Evolutionary conservation across 1,140 invertebrate genomes (phyloP).

Genomic region (Aplysia californica): DNA sequence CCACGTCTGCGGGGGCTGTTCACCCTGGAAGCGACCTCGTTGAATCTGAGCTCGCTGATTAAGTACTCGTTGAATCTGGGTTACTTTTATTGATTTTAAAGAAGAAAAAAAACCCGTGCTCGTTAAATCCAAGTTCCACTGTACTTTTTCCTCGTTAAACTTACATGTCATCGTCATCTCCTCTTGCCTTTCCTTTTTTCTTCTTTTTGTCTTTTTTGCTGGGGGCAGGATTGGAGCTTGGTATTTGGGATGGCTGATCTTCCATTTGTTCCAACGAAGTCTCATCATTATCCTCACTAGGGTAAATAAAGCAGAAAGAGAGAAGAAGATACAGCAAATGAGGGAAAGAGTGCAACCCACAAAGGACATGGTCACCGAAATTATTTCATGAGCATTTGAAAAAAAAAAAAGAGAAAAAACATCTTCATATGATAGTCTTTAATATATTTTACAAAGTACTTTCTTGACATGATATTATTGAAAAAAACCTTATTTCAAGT

Average conservation of each 20-base stretch:
- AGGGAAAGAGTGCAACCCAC: not conserved
- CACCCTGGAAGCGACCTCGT: no score
- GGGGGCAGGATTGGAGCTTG: not conserved
- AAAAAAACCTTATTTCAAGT: no score
- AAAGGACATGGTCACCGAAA: not conserved
- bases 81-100: no score
- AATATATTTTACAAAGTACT: not conserved
- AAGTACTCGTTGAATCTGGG: no score
- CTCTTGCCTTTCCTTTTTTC: conserved; percentile 36
- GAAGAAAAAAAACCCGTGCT: no score
- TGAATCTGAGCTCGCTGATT: no score
- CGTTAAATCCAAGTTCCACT: no score
- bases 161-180: conserved; percentile 41
- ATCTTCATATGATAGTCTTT: not conserved
- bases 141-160: no score
- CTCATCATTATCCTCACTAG: conserved; percentile 20
- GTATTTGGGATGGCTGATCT: not conserved
- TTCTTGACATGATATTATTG: no score
- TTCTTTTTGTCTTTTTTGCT: conserved; percentile 30
- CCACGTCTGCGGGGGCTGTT: no score
- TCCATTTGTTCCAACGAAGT: not conserved
- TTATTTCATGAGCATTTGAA: not conserved
- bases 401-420: not conserved
- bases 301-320: not conserved
- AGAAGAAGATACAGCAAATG: not conserved